A percentile compares a stretch with the other conserved stretches of the same genome.
phyloP scores from a whole-genome alignment of 1,140 invertebrate genomes.

The Meloidogyne floridensis region DNA sequence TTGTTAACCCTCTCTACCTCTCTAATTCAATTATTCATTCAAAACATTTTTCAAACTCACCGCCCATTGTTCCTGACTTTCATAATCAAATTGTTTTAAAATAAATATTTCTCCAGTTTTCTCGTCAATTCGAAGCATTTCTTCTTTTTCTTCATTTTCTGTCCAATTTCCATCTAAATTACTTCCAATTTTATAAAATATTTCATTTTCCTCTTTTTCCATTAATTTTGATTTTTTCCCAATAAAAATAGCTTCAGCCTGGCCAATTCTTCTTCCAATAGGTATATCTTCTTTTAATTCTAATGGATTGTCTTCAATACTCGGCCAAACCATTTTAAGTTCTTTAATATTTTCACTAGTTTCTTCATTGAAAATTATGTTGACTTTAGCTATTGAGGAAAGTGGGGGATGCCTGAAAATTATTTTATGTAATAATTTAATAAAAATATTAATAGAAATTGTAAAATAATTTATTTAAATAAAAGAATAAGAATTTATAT shows the following conservation, averaged over 20 bases:
- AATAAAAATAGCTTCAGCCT: conserved; percentile 5
- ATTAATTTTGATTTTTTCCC: conserved; percentile 5
- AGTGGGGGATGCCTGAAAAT: background rate
- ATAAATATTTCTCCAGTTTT: conserved; percentile 39
- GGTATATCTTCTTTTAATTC: conserved; percentile 15
- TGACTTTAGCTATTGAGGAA: background rate
- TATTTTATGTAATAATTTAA: too few species aligned
- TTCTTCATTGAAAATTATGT: background rate
- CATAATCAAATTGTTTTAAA: conserved; percentile 37
- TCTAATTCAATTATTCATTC: too few species aligned
- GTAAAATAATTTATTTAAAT: too few species aligned
- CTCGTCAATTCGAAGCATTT: conserved; percentile 38
- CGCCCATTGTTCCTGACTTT: conserved; percentile 32
- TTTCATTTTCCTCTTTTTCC: conserved; percentile 12
- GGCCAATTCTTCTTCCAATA: conserved; percentile 19
- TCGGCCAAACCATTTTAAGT: conserved; percentile 9
- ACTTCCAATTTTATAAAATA: conserved; percentile 13
- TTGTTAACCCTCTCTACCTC: too few species aligned
- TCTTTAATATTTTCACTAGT: background rate
- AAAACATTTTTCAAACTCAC: conserved; percentile 28
- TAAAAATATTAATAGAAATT: too few species aligned
- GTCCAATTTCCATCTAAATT: background rate
- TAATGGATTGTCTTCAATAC: conserved; percentile 6
- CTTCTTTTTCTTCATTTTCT: background rate
- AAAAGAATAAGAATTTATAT: too few species aligned